These are phyloP conservation scores for Thumatha senex DNA, from an alignment of 2,888 invertebrate species.

Conservation along the genomic window DNA sequence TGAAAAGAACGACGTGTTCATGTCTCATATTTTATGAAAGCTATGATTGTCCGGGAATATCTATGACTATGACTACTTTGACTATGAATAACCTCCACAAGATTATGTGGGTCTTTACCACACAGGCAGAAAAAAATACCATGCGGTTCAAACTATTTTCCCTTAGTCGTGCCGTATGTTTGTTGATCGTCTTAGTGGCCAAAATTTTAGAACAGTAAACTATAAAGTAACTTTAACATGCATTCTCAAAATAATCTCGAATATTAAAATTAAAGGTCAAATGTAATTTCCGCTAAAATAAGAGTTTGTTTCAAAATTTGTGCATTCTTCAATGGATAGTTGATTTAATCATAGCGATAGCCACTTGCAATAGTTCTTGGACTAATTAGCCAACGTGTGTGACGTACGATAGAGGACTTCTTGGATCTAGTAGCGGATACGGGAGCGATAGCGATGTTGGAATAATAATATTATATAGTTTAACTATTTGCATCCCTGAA, in stretches of 20 bases:
- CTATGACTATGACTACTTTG: too few relatives aligned
- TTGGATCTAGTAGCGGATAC: slow-evolving; percentile 5
- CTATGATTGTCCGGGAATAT: too few relatives aligned
- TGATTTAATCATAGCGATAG: slow-evolving; percentile 30
- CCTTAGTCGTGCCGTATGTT: too few relatives aligned
- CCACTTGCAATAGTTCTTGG: slow-evolving; percentile 44
- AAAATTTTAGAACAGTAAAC: too few relatives aligned
- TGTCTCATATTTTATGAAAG: too few relatives aligned
- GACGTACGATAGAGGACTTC: slow-evolving; percentile 36
- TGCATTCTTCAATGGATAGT: slow-evolving; percentile 36
- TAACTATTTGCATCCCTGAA: neutral
- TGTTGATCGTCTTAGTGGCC: too few relatives aligned
- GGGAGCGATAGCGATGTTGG: slow-evolving; percentile 1
- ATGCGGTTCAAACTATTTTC: too few relatives aligned
- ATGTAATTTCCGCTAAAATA: slow-evolving; percentile 26
- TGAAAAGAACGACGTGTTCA: too few relatives aligned
- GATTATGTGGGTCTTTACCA: too few relatives aligned
- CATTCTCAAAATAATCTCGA: neutral
- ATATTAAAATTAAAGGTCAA: slow-evolving; percentile 25
- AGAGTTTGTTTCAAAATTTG: slow-evolving; percentile 29
- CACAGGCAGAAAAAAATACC: too few relatives aligned
- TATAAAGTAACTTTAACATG: too few relatives aligned
- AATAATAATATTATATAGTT: neutral
- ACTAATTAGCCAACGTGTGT: slow-evolving; percentile 59
- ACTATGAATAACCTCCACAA: too few relatives aligned